phyloP scores from a whole-genome alignment of 2,888 invertebrate genomes.

The Troglohyphantes excavatus region DNA sequence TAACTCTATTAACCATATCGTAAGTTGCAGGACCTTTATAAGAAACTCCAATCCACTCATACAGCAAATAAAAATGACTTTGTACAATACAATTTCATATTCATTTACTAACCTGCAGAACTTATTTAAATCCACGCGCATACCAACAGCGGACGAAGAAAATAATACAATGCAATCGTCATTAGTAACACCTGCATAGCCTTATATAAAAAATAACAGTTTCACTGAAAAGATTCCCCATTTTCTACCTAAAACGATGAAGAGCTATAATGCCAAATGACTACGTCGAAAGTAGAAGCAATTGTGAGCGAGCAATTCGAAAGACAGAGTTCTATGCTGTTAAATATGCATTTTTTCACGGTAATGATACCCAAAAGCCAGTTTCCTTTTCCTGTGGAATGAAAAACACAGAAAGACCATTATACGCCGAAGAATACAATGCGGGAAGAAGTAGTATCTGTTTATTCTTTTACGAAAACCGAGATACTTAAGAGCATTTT shows the following conservation, averaged over 20 bases:
- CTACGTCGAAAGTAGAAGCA: background rate
- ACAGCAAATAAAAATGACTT: too few relatives aligned
- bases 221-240: background rate
- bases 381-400: background rate
- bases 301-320: constrained; percentile 1
- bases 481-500: background rate
- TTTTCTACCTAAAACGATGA: background rate
- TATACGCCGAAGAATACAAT: background rate
- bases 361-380: background rate
- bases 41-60: too few relatives aligned
- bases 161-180: too few relatives aligned
- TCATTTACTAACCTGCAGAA: too few relatives aligned
- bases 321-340: background rate
- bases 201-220: background rate
- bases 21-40: too few relatives aligned
- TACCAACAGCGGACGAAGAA: too few relatives aligned
- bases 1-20: too few relatives aligned
- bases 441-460: background rate
- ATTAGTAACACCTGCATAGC: background rate
- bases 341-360: background rate
- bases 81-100: too few relatives aligned
- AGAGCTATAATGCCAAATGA: background rate
- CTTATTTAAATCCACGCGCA: too few relatives aligned
- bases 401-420: constrained; percentile 4
- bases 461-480: background rate